Percentiles rank a stretch among this genome's conserved stretches.
These are phyloP conservation scores for Lepidurus apus DNA, from an alignment of 1,140 invertebrate genomes.

Conservation along the genomic window DNA sequence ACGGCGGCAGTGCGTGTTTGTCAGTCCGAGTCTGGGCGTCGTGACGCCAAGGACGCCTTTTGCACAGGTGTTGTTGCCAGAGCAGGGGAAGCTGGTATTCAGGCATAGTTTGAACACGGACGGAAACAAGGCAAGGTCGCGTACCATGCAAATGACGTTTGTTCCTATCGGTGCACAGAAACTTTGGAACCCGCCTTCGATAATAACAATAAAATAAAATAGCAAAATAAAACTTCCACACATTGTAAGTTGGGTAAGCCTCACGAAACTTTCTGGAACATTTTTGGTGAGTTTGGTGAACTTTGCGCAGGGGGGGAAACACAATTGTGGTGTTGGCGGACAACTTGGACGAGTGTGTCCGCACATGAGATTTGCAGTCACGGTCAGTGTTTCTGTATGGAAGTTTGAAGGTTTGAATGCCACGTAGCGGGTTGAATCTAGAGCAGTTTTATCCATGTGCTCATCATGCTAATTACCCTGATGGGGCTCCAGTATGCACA, in stretches of 20 bases:
- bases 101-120: background rate
- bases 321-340: too few relatives aligned
- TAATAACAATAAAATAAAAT: too few relatives aligned
- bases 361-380: too few relatives aligned
- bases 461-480: conserved; percentile 18
- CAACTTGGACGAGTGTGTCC: too few relatives aligned
- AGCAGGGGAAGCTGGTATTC: background rate
- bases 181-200: background rate
- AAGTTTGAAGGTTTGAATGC: background rate
- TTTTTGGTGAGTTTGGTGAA: too few relatives aligned
- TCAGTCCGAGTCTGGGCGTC: background rate
- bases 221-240: too few relatives aligned
- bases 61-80: conserved; percentile 10
- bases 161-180: background rate
- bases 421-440: background rate
- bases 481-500: background rate
- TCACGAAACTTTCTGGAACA: too few relatives aligned
- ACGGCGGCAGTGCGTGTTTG: background rate
- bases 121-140: background rate
- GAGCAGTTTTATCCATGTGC: background rate
- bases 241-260: too few relatives aligned
- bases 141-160: background rate
- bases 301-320: too few relatives aligned
- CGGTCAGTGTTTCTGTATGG: background rate
- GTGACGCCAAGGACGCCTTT: conserved; percentile 10